Percentiles rank a stretch among this genome's conserved stretches.
phyloP scores from a whole-genome alignment of 2,113 vertebrate genomes.

The Saccopteryx bilineata region DNA sequence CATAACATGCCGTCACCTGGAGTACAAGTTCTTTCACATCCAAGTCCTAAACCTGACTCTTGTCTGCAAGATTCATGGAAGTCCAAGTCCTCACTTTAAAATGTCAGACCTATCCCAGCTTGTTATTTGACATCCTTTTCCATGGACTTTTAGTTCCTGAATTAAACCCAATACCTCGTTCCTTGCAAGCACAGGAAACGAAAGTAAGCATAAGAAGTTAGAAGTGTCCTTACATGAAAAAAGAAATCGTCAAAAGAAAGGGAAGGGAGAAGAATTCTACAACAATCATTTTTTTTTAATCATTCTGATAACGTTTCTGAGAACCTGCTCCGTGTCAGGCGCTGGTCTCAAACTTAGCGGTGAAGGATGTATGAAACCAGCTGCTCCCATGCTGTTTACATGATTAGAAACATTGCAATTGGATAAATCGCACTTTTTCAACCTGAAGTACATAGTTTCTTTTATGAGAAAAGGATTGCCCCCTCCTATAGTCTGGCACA shows the following conservation, averaged over 20 bases:
- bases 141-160: neutral
- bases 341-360: neutral
- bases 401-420: neutral
- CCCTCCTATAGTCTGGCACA: neutral
- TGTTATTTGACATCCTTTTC: neutral
- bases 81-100: neutral
- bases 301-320: neutral
- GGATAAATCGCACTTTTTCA: neutral
- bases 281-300: neutral
- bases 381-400: neutral
- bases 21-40: neutral
- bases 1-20: neutral
- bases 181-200: neutral
- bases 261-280: neutral
- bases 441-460: neutral
- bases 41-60: neutral
- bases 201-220: neutral
- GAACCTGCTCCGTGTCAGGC: neutral
- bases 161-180: neutral
- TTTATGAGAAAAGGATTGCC: neutral
- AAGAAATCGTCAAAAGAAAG: neutral
- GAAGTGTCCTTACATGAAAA: neutral
- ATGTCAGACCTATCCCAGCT: neutral
- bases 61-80: neutral
- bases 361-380: neutral